Evolutionary conservation across 2,888 invertebrate species (phyloP).

Genomic region (Platycheirus albimanus): DNA sequence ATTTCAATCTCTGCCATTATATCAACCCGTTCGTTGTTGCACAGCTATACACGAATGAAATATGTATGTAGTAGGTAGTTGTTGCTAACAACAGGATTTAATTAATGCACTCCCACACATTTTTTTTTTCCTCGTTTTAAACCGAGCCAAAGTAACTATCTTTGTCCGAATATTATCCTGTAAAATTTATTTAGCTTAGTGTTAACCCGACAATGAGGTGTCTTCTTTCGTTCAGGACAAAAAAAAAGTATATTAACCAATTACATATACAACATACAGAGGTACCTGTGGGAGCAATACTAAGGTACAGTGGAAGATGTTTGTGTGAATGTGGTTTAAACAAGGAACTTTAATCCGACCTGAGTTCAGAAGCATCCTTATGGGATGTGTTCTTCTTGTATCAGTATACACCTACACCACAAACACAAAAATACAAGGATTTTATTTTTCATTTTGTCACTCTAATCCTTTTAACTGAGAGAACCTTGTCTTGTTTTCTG

Average conservation of each 20-base stretch:
- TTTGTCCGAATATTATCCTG: slow-evolving; percentile 9
- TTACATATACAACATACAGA: neutral
- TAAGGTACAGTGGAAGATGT: neutral
- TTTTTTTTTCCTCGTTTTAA: neutral
- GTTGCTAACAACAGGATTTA: slow-evolving; percentile 14
- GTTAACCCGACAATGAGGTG: slow-evolving; percentile 53
- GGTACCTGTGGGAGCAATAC: neutral
- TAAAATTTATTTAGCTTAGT: slow-evolving; percentile 42
- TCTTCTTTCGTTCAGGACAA: neutral
- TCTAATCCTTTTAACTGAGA: slow-evolving; percentile 48
- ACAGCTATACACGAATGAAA: neutral
- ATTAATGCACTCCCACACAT: slow-evolving; percentile 11
- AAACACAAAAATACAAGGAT: slow-evolving; percentile 16
- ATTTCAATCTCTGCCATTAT: neutral
- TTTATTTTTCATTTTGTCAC: slow-evolving; percentile 52
- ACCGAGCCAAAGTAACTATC: neutral
- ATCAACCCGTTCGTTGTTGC: too few species aligned
- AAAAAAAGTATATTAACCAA: neutral
- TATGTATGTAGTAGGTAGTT: neutral
- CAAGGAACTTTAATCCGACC: slow-evolving; percentile 35
- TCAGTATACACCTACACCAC: neutral
- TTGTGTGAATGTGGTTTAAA: neutral
- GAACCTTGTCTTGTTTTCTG: neutral
- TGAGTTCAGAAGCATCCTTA: slow-evolving; percentile 3
- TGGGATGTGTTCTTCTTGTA: neutral